A percentile compares a stretch with the other conserved stretches of the same genome.
These are phyloP conservation scores for Cardiocondyla obscurior DNA, from an alignment of 1,140 invertebrate genomes.

Conservation along the genomic window DNA sequence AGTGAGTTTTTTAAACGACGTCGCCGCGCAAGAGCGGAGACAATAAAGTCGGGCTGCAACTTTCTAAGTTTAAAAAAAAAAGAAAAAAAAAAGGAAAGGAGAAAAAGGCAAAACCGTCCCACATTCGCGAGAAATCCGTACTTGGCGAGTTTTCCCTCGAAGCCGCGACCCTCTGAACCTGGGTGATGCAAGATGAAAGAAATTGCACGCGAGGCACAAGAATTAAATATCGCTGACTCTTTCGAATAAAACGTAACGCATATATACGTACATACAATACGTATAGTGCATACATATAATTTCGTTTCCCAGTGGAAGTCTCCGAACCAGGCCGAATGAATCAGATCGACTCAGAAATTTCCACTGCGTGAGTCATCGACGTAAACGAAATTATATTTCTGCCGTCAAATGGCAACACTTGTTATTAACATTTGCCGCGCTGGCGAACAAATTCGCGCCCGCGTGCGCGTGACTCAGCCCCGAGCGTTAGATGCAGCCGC, in stretches of 20 bases:
- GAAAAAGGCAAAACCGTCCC: neutral
- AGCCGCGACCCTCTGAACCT: neutral
- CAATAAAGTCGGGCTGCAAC: neutral
- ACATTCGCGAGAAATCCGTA: neutral
- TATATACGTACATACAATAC: neutral
- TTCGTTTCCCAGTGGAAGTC: constrained; percentile 38
- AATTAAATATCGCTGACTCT: constrained; percentile 7
- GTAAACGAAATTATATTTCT: constrained; percentile 69
- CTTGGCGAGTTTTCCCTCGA: neutral
- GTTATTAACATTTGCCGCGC: constrained; percentile 57
- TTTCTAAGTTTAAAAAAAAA: neutral
- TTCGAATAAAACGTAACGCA: constrained; percentile 14
- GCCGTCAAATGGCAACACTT: constrained; percentile 61
- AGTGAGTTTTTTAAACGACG: neutral
- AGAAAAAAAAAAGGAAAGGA: neutral
- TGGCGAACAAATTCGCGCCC: constrained; percentile 60
- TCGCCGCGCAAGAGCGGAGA: neutral
- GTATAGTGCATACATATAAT: neutral
- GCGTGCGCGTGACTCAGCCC: constrained; percentile 61
- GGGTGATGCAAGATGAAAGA: constrained; percentile 4
- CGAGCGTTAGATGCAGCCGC: constrained; percentile 13
- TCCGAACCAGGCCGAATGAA: constrained; percentile 53
- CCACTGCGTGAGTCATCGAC: constrained; percentile 66
- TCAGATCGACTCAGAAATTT: constrained; percentile 63
- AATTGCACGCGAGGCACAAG: neutral